Evolutionary conservation across 2,797 vertebrate species (phyloP).

Genomic region (Catamblyrhynchus diadema): DNA sequence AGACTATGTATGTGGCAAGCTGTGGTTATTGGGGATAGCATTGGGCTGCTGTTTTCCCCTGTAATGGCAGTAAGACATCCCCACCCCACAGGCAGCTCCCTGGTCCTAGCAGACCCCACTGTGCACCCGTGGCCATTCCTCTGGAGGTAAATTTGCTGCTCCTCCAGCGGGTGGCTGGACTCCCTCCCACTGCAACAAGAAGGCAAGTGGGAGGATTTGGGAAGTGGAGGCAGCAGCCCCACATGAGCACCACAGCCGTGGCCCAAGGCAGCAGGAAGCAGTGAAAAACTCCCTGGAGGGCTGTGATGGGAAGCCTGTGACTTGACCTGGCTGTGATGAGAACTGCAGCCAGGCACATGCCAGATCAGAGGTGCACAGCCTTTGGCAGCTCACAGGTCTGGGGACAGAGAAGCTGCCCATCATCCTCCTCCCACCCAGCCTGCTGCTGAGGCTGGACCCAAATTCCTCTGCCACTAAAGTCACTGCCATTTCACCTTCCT

Average conservation of each 20-base stretch:
- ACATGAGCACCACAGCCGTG: accelerated
- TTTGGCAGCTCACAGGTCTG: not conserved
- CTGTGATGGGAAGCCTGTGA: not conserved
- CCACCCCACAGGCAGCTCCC: not conserved
- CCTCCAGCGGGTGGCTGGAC: accelerated
- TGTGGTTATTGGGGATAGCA: too few relatives aligned
- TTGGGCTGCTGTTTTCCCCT: not conserved
- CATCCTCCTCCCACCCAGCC: not conserved
- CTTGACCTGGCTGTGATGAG: accelerated
- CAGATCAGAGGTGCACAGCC: not conserved
- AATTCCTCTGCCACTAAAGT: not conserved
- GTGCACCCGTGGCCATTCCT: not conserved
- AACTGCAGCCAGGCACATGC: accelerated
- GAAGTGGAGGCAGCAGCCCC: not conserved
- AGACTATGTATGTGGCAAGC: not conserved
- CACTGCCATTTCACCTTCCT: not conserved
- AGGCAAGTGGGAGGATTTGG: not conserved
- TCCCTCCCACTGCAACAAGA: not conserved
- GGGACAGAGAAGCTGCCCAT: not conserved
- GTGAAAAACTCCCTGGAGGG: not conserved
- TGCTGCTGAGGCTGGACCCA: not conserved
- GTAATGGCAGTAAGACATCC: not conserved
- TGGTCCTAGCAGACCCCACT: not conserved
- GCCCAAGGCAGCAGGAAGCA: not conserved
- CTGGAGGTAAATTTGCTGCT: not conserved